Base-by-base conservation (phyloP, 2,888 invertebrate species). In the Pseudanteris insignis region DNA sequence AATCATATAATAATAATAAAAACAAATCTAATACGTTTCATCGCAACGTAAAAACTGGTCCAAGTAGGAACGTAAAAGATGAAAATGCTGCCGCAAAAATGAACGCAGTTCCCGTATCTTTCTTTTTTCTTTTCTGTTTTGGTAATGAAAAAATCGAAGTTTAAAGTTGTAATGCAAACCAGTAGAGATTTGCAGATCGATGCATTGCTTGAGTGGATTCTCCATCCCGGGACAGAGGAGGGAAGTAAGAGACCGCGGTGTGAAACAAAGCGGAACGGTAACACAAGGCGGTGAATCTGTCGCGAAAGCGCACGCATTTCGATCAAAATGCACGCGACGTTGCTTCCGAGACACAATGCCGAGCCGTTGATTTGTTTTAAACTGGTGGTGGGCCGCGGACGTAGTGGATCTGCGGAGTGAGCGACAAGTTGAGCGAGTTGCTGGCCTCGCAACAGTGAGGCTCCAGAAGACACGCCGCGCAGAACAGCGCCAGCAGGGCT, bases 331-430 rank as follows among this genome's bases (percentile, higher is more conserved):
- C 18, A 12, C 41, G n/a, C 29, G 29, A 32, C 41, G 41, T 25
- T 24, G 40, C 21, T 41, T 29, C 26, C 6, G 30, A 28, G 6
- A 29, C 8, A 10, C n/a, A 32, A 18, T 38, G 5, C 10, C 24
- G 29, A 10, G 3, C 28, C 38, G 38, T 15, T 21, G 14, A 36
- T 33, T 44, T 60, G 30, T 37, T 58, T 63, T 11, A 55, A 76
- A 90, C 86, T 5, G 92, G 92, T 11, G 91, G 92, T 7, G 91
- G 91, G 63, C 91, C 91, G 58, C 88, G 86, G n/a, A 91, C 86
- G 78, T 92, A 92, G 68, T 89, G 87, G 50, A 92, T 82, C 72
- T 91, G 90, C 2, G 92, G 91, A n/a, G 89, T 87, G 28, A 92
- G 81, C 0, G 89, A 88, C 70, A 90, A 84, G 41, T 88, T 88